Percentiles rank a stretch among this genome's conserved stretches.
Evolutionary conservation across 2,888 invertebrate genomes (phyloP).

Genomic region (Trachelus troglodyta): DNA sequence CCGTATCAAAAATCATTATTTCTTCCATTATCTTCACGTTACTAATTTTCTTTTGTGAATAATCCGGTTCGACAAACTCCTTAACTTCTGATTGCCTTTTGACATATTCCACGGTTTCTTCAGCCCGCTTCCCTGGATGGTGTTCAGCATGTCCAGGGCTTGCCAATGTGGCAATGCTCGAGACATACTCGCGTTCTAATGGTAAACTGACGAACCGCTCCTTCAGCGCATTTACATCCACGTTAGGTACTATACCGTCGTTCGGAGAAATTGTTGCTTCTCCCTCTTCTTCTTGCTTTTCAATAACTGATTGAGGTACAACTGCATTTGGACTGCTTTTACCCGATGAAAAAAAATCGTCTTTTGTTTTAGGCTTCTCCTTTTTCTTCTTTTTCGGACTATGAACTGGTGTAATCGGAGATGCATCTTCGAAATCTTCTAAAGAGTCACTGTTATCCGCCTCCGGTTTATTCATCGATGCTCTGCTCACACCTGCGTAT

Average conservation of each 20-base stretch:
- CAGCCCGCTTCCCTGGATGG: not conserved
- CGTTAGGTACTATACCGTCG: conserved; percentile 11
- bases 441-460: conserved; percentile 23
- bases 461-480: conserved; percentile 36
- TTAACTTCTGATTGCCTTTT: not conserved
- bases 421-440: conserved; percentile 42
- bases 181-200: not conserved
- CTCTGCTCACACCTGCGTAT: conserved; percentile 13
- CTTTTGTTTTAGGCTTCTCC: conserved; percentile 5
- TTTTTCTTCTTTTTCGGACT: conserved; percentile 34
- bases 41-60: not conserved
- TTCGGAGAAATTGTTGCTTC: not conserved
- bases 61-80: not conserved
- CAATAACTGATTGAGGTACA: not conserved
- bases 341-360: not conserved
- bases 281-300: not conserved
- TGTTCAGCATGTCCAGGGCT: not conserved
- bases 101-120: not conserved
- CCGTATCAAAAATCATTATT: conserved; percentile 13
- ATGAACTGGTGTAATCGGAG: conserved; percentile 45
- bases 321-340: conserved; percentile 2
- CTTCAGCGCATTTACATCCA: conserved; percentile 10
- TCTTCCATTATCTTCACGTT: not conserved
- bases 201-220: not conserved
- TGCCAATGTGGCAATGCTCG: not conserved